A percentile compares a stretch with the other conserved stretches of the same genome.
Evolutionary conservation across 2,888 invertebrate genomes (phyloP).

Genomic region (Sphaerophoria taeniata): DNA sequence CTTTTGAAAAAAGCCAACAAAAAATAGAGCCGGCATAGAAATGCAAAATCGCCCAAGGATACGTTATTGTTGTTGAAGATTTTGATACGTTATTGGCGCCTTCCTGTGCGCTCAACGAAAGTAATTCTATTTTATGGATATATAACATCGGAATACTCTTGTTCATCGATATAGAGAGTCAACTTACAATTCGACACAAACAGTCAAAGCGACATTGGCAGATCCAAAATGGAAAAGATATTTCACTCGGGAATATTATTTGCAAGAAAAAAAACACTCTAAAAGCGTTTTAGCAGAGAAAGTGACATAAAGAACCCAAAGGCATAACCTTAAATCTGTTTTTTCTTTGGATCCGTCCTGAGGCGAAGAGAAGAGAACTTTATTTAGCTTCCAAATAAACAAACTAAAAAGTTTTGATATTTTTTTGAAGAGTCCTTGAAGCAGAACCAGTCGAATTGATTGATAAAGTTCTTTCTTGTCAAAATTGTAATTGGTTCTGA

Average conservation of each 20-base stretch:
- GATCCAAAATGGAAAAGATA: slow-evolving; percentile 52
- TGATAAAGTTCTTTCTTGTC: slow-evolving; percentile 8
- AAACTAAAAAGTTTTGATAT: slow-evolving; percentile 37
- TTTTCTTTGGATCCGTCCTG: not conserved
- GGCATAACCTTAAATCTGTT: slow-evolving; percentile 61
- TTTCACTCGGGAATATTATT: slow-evolving; percentile 67
- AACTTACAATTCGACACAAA: not conserved
- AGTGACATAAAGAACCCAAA: slow-evolving; percentile 60
- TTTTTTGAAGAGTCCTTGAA: slow-evolving; percentile 50
- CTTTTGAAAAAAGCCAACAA: slow-evolving; percentile 59
- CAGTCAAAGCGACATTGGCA: not conserved
- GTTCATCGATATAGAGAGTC: slow-evolving; percentile 17
- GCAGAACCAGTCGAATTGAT: slow-evolving; percentile 45
- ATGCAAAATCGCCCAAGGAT: slow-evolving; percentile 74
- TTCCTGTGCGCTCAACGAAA: slow-evolving; percentile 70
- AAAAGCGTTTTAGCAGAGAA: slow-evolving; percentile 40
- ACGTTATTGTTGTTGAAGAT: slow-evolving; percentile 73
- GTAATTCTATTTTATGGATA: slow-evolving; percentile 73
- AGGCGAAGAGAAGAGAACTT: not conserved
- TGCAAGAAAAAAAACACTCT: slow-evolving; percentile 53
- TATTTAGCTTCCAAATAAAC: not conserved
- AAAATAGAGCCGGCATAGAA: slow-evolving; percentile 54
- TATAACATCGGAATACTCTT: slow-evolving; percentile 34
- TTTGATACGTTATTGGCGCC: slow-evolving; percentile 75
- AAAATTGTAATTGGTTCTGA: not conserved